Percentiles rank a stretch among this genome's conserved stretches.
These are phyloP conservation scores for Caenorhabditis plicata DNA, from an alignment of 2,888 invertebrate species.

Conservation along the genomic window DNA sequence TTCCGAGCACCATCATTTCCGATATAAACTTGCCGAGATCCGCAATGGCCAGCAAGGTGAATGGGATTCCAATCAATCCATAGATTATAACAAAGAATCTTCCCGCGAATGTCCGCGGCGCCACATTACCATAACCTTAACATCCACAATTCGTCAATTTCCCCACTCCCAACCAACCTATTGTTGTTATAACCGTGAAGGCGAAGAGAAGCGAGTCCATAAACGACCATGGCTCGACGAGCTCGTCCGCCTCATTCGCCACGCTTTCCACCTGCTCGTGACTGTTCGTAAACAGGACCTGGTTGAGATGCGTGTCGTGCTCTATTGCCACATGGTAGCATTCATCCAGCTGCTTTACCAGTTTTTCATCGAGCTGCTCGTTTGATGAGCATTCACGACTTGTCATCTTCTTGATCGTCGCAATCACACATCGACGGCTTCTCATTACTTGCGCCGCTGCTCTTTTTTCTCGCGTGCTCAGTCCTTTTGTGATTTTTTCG, in stretches of 20 bases:
- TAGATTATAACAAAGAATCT: slow-evolving; percentile 61
- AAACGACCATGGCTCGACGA: slow-evolving; percentile 54
- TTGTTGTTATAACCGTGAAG: slow-evolving; percentile 64
- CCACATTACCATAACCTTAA: slow-evolving; percentile 62
- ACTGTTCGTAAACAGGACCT: slow-evolving; percentile 39
- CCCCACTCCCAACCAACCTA: slow-evolving; percentile 46
- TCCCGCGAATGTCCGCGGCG: slow-evolving; percentile 58
- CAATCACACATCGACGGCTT: slow-evolving; percentile 51
- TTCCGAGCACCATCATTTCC: slow-evolving; percentile 48
- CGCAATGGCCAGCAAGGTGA: slow-evolving; percentile 62
- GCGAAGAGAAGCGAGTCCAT: slow-evolving; percentile 59
- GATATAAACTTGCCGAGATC: slow-evolving; percentile 63
- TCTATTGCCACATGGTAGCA: slow-evolving; percentile 53
- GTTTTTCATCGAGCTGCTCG: slow-evolving; percentile 28
- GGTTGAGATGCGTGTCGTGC: slow-evolving; percentile 42
- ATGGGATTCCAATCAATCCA: slow-evolving; percentile 62
- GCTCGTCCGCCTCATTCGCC: slow-evolving; percentile 19
- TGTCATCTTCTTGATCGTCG: slow-evolving; percentile 41
- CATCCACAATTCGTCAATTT: not conserved
- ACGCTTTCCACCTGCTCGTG: slow-evolving; percentile 39
- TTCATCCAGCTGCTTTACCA: slow-evolving; percentile 42
- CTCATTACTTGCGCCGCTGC: slow-evolving; percentile 54
- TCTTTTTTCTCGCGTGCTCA: slow-evolving; percentile 34
- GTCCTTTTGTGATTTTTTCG: slow-evolving; percentile 7
- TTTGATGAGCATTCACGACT: slow-evolving; percentile 32